These are phyloP conservation scores for Stegodyphus mimosarum DNA, from an alignment of 1,140 invertebrate genomes.

Conservation along the genomic window DNA sequence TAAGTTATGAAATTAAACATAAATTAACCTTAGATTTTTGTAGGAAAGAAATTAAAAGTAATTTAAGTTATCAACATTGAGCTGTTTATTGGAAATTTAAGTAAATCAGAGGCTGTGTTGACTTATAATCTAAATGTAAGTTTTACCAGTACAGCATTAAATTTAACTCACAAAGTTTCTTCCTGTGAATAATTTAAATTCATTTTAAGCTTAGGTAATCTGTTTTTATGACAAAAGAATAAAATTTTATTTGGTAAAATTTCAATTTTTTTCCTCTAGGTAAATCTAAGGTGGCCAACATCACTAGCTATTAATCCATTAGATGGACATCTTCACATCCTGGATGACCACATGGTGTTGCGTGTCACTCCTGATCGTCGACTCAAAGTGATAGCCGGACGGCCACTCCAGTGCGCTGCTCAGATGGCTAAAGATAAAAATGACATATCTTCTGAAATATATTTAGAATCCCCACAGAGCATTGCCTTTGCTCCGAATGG, in stretches of 20 bases:
- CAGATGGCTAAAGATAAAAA: conserved; percentile 37
- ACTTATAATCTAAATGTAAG: no score
- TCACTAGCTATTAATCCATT: conserved; percentile 90
- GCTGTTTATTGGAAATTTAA: no score
- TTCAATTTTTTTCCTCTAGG: conserved; percentile 64
- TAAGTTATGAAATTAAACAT: no score
- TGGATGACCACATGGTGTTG: conserved; percentile 92
- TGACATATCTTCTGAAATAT: conserved; percentile 63
- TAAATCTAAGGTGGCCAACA: conserved; percentile 95
- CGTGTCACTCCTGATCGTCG: conserved; percentile 92
- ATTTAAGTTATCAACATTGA: no score
- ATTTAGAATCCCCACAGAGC: conserved; percentile 64
- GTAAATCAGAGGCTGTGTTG: no score
- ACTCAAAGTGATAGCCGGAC: conserved; percentile 83
- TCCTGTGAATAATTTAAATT: no score
- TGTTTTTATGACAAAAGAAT: background rate
- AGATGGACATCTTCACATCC: conserved; percentile 92
- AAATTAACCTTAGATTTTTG: no score
- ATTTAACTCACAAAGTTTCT: no score
- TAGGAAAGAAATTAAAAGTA: no score
- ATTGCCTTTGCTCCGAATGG: conserved; percentile 93
- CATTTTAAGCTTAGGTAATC: no score
- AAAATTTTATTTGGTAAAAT: background rate
- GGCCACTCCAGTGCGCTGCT: conserved; percentile 82
- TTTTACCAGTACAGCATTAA: no score